phyloP scores from a whole-genome alignment of 2,888 invertebrate species.

The Xanthorhoe designata region DNA sequence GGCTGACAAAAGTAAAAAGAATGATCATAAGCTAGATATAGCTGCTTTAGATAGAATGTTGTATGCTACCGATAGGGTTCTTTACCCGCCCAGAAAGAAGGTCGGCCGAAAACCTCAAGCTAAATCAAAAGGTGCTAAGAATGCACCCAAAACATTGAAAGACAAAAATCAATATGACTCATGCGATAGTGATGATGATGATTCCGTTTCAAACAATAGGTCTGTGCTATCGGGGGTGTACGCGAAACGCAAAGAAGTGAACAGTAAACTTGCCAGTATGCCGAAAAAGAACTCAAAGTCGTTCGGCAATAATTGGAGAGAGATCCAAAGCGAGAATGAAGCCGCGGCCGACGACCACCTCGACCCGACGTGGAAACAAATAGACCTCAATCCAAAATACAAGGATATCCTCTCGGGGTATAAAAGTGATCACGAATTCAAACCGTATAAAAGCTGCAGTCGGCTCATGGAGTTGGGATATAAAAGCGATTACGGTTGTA shows the following conservation, averaged over 20 bases:
- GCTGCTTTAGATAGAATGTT: conserved; percentile 88
- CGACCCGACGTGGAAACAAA: conserved; percentile 88
- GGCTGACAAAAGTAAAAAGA: conserved; percentile 72
- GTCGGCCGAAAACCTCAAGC: conserved; percentile 88
- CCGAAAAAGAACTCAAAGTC: conserved; percentile 73
- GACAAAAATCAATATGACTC: conserved; percentile 81
- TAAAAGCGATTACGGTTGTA: conserved; percentile 86
- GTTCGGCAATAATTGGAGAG: conserved; percentile 76
- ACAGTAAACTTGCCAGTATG: conserved; percentile 73
- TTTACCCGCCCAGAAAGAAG: conserved; percentile 92
- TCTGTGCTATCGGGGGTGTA: conserved; percentile 81
- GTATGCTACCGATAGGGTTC: conserved; percentile 90
- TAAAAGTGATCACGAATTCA: conserved; percentile 86
- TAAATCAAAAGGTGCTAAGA: conserved; percentile 70
- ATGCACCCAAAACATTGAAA: conserved; percentile 70
- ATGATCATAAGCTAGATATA: conserved; percentile 80
- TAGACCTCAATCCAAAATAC: conserved; percentile 87
- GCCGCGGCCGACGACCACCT: conserved; percentile 83
- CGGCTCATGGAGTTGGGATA: conserved; percentile 85
- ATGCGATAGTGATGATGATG: conserved; percentile 73
- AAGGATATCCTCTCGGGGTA: conserved; percentile 86
- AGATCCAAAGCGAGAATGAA: conserved; percentile 81
- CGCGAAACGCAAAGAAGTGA: conserved; percentile 81
- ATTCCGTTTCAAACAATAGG: conserved; percentile 67
- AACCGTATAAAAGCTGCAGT: conserved; percentile 82